Percentiles rank a stretch among this genome's conserved stretches.
These are phyloP conservation scores for Colistium nudipinnis DNA, from an alignment of 2,113 vertebrate species.

Conservation along the genomic window DNA sequence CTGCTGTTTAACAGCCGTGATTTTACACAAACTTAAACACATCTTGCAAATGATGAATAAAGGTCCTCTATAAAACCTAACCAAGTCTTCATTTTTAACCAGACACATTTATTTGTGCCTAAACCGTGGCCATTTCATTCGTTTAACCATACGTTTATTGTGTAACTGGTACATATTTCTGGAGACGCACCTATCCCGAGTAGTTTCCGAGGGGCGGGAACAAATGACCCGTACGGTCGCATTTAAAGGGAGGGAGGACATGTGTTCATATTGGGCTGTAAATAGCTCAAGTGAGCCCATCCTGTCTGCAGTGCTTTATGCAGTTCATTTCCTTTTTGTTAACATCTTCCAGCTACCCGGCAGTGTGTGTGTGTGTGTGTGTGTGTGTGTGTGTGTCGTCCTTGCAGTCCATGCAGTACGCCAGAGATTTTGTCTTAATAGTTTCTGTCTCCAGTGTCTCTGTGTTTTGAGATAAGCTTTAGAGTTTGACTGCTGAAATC, in stretches of 20 bases:
- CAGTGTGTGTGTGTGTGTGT: background rate
- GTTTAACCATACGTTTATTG: background rate
- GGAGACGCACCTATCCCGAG: no score
- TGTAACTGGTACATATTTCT: no score
- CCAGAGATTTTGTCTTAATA: conserved; percentile 14
- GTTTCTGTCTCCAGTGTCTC: conserved; percentile 23
- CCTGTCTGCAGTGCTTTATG: background rate
- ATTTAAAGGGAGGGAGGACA: no score
- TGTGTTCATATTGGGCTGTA: no score
- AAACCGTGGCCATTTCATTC: background rate
- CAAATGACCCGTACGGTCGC: no score
- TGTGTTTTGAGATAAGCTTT: conserved; percentile 52
- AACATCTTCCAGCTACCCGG: conserved; percentile 5
- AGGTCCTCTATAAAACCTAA: no score
- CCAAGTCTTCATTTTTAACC: background rate
- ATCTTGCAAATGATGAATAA: no score
- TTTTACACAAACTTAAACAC: no score
- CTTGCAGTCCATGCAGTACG: conserved; percentile 6
- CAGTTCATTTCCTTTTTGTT: conserved; percentile 7
- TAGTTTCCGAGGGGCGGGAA: no score
- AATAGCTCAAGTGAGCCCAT: background rate
- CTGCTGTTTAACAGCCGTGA: no score
- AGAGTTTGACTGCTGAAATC: conserved; percentile 59
- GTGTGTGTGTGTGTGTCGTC: conserved; percentile 3
- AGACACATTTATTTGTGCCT: background rate